Evolutionary conservation across 30 jellyfish, hydroid and myxozoan species (phyloP).

Genomic region (Turritopsis dohrnii): DNA sequence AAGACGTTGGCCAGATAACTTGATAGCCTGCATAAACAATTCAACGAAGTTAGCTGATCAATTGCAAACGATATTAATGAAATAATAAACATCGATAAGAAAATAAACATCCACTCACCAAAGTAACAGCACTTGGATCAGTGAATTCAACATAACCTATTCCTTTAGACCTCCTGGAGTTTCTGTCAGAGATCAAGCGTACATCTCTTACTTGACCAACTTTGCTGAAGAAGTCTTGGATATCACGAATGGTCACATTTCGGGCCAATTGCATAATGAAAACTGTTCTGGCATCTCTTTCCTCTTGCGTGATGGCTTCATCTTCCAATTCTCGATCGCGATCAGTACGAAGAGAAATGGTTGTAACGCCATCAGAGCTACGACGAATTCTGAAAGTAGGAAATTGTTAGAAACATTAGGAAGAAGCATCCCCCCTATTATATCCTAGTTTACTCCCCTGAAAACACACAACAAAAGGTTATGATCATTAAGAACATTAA

Average conservation of each 20-base stretch:
- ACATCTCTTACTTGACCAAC: slow-evolving; percentile 99
- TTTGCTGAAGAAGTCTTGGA: slow-evolving; percentile 90
- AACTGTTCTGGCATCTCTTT: slow-evolving; percentile 97
- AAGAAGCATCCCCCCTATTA: too few relatives aligned
- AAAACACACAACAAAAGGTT: too few relatives aligned
- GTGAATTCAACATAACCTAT: slow-evolving; percentile 99
- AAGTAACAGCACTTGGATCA: slow-evolving; percentile 86
- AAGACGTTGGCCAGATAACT: slow-evolving; percentile 85
- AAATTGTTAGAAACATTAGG: neutral
- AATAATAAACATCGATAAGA: neutral
- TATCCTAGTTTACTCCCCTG: too few relatives aligned
- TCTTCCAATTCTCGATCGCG: slow-evolving; percentile 95
- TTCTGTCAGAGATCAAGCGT: slow-evolving; percentile 87
- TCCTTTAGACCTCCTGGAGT: slow-evolving; percentile 98
- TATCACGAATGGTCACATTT: slow-evolving; percentile 84
- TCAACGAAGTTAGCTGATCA: neutral
- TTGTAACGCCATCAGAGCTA: slow-evolving; percentile 41
- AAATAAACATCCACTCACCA: slow-evolving; percentile 41
- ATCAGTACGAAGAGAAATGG: slow-evolving; percentile 32
- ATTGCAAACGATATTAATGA: neutral
- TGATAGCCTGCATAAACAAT: slow-evolving; percentile 68
- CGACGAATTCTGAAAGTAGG: slow-evolving; percentile 30
- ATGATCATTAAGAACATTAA: neutral
- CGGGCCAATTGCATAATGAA: slow-evolving; percentile 95
- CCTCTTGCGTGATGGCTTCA: slow-evolving; percentile 84